A percentile compares a stretch with the other conserved stretches of the same genome.
Conservation (phyloP, 2,113 vertebrate species). For the Malurus cyaneus region DNA sequence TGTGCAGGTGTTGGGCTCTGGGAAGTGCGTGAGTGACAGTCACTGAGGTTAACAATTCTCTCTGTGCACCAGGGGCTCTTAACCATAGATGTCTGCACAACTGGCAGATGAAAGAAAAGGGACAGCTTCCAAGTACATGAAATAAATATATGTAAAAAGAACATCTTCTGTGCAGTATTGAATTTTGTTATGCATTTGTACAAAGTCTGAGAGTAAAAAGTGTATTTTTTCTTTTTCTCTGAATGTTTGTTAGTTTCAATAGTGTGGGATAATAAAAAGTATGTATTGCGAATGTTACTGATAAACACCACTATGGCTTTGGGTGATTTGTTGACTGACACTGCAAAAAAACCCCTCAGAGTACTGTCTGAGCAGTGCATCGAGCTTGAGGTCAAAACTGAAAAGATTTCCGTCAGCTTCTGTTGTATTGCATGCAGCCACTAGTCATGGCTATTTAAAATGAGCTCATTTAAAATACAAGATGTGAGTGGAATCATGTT, state of each 20-base stretch:
- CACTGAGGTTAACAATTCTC: accelerated
- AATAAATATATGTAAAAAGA: background rate
- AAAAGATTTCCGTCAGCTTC: background rate
- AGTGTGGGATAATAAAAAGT: background rate
- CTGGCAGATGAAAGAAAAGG: background rate
- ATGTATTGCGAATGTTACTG: background rate
- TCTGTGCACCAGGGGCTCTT: background rate
- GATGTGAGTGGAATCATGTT: background rate
- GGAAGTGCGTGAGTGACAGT: accelerated
- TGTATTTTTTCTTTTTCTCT: background rate
- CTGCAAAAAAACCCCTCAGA: background rate
- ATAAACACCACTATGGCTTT: background rate
- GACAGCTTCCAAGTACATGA: accelerated
- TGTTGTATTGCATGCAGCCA: background rate
- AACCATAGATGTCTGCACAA: background rate
- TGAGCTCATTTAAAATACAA: background rate
- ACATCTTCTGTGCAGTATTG: background rate
- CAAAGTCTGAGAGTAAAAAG: background rate
- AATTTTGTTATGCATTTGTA: background rate
- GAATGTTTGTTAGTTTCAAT: background rate
- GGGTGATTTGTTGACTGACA: background rate
- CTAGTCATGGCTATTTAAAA: background rate
- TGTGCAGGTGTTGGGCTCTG: background rate
- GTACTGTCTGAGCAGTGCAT: background rate
- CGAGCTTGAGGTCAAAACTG: background rate